Evolutionary conservation across 2,113 vertebrate genomes (phyloP).

Genomic region (Zapornia atra): DNA sequence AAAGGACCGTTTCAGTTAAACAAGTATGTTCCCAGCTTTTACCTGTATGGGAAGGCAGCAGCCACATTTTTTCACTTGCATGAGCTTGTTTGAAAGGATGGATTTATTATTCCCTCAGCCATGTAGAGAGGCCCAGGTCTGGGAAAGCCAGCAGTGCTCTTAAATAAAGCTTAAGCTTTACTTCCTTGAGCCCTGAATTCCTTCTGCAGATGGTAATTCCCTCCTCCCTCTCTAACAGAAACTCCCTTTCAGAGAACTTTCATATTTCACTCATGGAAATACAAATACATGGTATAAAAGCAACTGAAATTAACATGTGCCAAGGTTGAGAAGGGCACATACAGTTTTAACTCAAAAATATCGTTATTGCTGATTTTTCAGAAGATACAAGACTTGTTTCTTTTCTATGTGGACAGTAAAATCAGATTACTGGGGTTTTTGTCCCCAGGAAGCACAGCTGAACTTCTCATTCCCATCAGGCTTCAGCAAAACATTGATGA

Average conservation of each 20-base stretch:
- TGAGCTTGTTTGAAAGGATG: neutral
- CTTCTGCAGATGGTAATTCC: neutral
- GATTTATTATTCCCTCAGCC: neutral
- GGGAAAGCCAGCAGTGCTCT: neutral
- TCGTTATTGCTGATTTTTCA: neutral
- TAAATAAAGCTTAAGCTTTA: neutral
- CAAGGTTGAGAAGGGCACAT: neutral
- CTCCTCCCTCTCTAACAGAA: neutral
- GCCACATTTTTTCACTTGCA: neutral
- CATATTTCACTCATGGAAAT: neutral
- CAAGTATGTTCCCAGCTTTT: neutral
- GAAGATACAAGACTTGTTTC: rapidly evolving
- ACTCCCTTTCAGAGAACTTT: neutral
- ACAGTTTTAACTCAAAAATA: neutral
- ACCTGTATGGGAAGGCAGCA: neutral
- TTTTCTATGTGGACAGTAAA: neutral
- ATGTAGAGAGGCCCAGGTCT: neutral
- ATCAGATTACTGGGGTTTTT: neutral
- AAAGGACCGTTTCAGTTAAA: neutral
- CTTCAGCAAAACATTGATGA: neutral
- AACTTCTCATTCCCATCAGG: neutral
- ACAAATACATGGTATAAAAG: neutral
- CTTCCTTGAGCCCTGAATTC: neutral
- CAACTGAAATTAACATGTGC: neutral
- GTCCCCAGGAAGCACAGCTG: neutral